phyloP scores from a whole-genome alignment of 2,113 vertebrate species.

The Semnopithecus entellus region DNA sequence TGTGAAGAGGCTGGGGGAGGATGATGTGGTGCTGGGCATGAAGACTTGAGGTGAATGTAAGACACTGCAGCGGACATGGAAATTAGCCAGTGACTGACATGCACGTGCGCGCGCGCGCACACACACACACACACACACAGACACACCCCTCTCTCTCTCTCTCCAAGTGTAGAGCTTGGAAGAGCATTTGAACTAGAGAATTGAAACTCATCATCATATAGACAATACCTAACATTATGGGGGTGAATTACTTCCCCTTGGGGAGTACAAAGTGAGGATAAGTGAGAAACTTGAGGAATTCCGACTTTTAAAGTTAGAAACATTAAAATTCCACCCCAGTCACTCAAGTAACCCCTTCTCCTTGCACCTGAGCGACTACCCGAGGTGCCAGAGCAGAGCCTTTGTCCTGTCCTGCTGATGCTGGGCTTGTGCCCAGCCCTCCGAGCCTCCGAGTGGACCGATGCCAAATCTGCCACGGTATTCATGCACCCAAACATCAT shows the following conservation, averaged over 20 bases:
- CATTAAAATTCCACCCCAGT: neutral
- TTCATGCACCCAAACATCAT: neutral
- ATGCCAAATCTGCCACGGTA: fast-evolving
- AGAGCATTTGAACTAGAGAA: neutral
- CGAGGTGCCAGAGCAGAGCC: neutral
- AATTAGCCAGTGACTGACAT: neutral
- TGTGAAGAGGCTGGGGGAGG: neutral
- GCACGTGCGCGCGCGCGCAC: neutral
- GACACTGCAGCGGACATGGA: neutral
- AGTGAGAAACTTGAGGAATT: neutral
- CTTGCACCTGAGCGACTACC: neutral
- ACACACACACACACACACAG: too few species aligned
- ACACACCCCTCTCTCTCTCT: fast-evolving
- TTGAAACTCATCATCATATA: neutral
- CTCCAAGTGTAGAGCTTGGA: neutral
- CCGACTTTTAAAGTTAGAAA: neutral
- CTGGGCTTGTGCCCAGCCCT: neutral
- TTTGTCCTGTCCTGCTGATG: neutral
- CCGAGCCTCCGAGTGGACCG: fast-evolving
- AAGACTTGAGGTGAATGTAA: too few species aligned
- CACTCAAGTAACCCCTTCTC: neutral
- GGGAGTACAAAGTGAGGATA: neutral
- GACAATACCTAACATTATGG: neutral
- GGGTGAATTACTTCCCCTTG: neutral
- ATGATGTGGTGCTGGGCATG: fast-evolving